Evolutionary conservation across 2,113 vertebrate genomes (phyloP), one percentile per base, ranked within the genome.

Genomic region (Garra rufa): DNA sequence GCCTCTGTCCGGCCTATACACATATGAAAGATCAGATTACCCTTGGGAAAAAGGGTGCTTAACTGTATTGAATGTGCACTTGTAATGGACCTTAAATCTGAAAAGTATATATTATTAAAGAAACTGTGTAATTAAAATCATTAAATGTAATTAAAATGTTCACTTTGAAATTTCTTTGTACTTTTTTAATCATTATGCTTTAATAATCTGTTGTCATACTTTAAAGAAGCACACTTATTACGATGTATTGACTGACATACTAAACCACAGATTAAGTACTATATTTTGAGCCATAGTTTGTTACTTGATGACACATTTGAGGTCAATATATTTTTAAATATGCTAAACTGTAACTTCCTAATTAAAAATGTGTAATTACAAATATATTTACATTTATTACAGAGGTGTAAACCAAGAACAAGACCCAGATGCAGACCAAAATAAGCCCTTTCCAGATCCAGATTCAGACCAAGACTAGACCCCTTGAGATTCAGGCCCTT

Each of bases 1-100:
- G 93, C 93, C 85, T 97, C 96, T 1, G 96, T 95, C 82, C 95
- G 95, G 15, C 95, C 97, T 98, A 87, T 41, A 93, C 13, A 89
- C 50, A 92, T 0, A 76, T 26, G 28, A 2, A 70, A 41, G 1
- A 41, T 43, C 30, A n/a, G 17, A 48, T 48, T 14, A 73, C 3
- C 6, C 6, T 73, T 73, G 70, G 15, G 70, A 44, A 73, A 24
- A 71, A 26, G 3, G 6, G 41, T 11, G 6, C 11, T 44, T 44
- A 44, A n/a, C 10, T 70, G 19, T 41, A 70, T 70, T 70, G 21
- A 41, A 70, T 21, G 9, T 13, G 67, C 38, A 43, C n/a, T 44
- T 73, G 69, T 15, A 63, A 13, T 7, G 61, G 5, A 26, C 69
- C 26, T 63, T 28, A 26, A 11, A 63, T 63, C 59, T 26, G 26